Conservation (phyloP, 1,140 invertebrate species). For the Neodiprion virginianus region DNA sequence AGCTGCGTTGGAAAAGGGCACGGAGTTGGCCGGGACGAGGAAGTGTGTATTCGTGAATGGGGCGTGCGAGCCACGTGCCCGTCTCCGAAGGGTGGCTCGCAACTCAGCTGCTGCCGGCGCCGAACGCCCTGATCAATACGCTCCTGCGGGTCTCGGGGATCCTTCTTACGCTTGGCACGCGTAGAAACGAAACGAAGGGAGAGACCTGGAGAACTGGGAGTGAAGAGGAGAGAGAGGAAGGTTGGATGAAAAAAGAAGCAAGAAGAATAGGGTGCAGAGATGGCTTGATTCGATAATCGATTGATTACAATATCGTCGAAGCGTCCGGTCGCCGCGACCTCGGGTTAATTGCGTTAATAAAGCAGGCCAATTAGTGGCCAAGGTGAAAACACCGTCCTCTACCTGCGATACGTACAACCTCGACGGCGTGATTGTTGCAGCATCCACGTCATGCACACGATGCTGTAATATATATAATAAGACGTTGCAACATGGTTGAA, state of each 20-base stretch:
- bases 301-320: too few relatives aligned
- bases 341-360: too few relatives aligned
- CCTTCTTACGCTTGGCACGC: slow-evolving; percentile 30
- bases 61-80: slow-evolving; percentile 40
- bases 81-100: slow-evolving; percentile 24
- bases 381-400: too few relatives aligned
- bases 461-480: too few relatives aligned
- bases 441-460: too few relatives aligned
- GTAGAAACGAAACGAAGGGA: slow-evolving; percentile 7
- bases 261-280: not conserved
- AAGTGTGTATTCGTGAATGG: slow-evolving; percentile 37
- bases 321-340: too few relatives aligned
- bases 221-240: not conserved
- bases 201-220: not conserved
- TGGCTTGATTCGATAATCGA: too few relatives aligned
- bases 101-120: slow-evolving; percentile 36
- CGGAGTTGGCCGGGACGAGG: slow-evolving; percentile 22
- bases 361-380: too few relatives aligned
- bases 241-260: not conserved
- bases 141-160: slow-evolving; percentile 25
- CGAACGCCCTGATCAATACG: slow-evolving; percentile 39
- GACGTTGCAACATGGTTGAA: too few relatives aligned
- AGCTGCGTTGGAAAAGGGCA: slow-evolving; percentile 25
- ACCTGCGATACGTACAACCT: too few relatives aligned
- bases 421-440: too few relatives aligned